Evolutionary conservation across 2,888 invertebrate species (phyloP), one percentile per base, ranked within the genome.

Genomic region (Cephus pygmeus): DNA sequence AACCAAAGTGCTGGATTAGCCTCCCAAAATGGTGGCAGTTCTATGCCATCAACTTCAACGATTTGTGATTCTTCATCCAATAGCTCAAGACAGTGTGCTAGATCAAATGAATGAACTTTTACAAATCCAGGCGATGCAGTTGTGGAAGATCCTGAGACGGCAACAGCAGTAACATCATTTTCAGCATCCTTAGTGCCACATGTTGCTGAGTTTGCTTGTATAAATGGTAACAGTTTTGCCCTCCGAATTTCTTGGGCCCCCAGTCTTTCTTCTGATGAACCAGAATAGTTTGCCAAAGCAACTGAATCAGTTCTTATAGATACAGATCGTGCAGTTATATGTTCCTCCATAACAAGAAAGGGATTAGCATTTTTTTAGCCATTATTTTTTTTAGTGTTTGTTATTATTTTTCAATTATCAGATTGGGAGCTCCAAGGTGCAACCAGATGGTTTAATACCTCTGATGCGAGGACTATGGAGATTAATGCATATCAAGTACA

Each of bases 1-100:
- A 83, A 80, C 81, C 81, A 83, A 9, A 83, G 73, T 56, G 69
- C 40, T 12, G 78, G 69, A 34, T 80, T 76, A 69, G 69, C 68
- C 68, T 78, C 69, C 81, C 79, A 82, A 75, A 81, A 56, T 23
- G 56, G 56, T 56, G 23, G 56, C 9, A 56, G 56, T 9, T 23
- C 23, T 23, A 56, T 6, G 1, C 56, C 0, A 2, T 56, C 2
- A 56, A 15, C 6, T 23, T 23, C 1, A 56, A 1, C 2, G 23
- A 56, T 56, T 9, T 23, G 23, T 56, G 56, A 56, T 6, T 23
- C 6, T 23, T 23, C 23, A 56, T 56, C 23, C 56, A 0, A 56
- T 23, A 23, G 23, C 9, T 9, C 40, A 56, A 9, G 15, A 4
- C 15, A 56, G 23, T 56, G 0, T 56, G 40, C 40, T 56, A 23